Percentiles rank a stretch among this genome's conserved stretches.
These are phyloP conservation scores for Nemoura dubitans DNA, from an alignment of 2,888 invertebrate species.

Conservation along the genomic window DNA sequence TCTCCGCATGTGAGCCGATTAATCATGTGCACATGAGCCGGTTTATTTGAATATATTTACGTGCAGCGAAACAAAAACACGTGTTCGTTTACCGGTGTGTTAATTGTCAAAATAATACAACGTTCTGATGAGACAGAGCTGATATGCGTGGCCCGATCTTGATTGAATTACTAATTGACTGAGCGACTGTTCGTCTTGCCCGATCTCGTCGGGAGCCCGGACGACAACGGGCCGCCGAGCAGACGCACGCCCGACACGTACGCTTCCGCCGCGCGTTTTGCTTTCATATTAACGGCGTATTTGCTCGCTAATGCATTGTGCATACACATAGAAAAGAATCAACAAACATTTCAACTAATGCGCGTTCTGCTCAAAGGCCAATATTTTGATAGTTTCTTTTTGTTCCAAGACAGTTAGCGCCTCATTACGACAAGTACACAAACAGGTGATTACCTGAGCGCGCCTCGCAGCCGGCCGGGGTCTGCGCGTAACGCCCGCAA, in stretches of 20 bases:
- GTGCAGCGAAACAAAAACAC: neutral
- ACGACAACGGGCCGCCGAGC: neutral
- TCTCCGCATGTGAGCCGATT: neutral
- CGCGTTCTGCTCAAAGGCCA: neutral
- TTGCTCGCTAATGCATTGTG: neutral
- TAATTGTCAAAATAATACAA: neutral
- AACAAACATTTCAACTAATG: neutral
- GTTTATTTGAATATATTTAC: conserved; percentile 12
- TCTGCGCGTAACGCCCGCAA: neutral
- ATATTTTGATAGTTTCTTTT: neutral
- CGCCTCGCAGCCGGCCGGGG: too few relatives aligned
- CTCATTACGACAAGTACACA: neutral
- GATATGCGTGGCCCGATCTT: neutral
- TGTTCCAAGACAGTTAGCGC: neutral
- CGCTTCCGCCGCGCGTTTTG: neutral
- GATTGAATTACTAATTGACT: neutral
- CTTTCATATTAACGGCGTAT: neutral
- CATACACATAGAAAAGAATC: neutral
- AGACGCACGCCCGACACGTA: neutral
- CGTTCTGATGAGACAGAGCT: neutral
- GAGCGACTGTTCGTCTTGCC: neutral
- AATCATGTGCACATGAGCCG: neutral
- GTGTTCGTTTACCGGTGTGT: neutral
- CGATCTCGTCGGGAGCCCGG: neutral
- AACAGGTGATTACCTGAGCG: too few relatives aligned